These are phyloP conservation scores for Taurulus bubalis DNA, from an alignment of 2,113 vertebrate genomes.

Conservation along the genomic window DNA sequence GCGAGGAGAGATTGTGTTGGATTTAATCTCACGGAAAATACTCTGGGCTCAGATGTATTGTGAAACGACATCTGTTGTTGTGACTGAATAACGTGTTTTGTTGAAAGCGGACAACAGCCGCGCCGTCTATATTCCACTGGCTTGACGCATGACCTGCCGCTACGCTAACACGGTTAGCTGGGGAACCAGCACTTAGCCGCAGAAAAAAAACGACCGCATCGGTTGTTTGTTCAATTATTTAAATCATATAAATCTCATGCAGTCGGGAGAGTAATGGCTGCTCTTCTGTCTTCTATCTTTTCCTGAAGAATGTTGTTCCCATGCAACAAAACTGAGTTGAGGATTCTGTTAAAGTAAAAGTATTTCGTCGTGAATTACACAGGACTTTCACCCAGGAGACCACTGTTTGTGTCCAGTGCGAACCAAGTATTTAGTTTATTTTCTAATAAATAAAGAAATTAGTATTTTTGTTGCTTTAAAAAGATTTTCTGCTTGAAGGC, in stretches of 20 bases:
- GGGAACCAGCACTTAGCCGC: not conserved
- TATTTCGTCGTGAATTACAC: too few relatives aligned
- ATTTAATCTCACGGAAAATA: constrained; percentile 29
- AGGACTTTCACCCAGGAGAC: too few relatives aligned
- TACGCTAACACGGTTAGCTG: not conserved
- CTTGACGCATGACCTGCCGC: not conserved
- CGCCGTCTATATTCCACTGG: not conserved
- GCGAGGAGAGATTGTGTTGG: not conserved
- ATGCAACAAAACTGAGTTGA: too few relatives aligned
- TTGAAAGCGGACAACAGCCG: not conserved
- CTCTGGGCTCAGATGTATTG: not conserved
- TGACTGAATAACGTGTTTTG: not conserved
- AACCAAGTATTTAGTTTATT: too few relatives aligned
- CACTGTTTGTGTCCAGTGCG: too few relatives aligned
- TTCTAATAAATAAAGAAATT: too few relatives aligned
- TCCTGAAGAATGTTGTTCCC: too few relatives aligned
- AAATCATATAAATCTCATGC: not conserved
- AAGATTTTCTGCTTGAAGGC: too few relatives aligned
- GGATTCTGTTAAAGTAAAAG: too few relatives aligned
- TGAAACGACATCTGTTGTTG: not conserved
- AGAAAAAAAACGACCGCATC: not conserved
- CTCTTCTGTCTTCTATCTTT: not conserved
- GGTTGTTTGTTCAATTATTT: not conserved
- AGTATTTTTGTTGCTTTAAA: too few relatives aligned
- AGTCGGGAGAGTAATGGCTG: not conserved